Evolutionary conservation across 1,140 invertebrate species (phyloP).

Genomic region (Drosophila ohnishii): DNA sequence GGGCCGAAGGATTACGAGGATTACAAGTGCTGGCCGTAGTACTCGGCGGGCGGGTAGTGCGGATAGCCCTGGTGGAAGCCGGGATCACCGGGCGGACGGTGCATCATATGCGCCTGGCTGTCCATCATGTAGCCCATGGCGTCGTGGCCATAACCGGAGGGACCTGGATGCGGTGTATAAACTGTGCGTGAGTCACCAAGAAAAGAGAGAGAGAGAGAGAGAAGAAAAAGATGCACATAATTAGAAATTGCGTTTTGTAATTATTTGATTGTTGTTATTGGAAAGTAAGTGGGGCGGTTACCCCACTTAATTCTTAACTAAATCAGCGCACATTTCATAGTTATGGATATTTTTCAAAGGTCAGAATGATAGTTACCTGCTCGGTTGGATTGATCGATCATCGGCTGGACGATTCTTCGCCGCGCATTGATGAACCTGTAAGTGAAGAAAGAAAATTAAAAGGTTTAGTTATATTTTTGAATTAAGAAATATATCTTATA

Average conservation of each 20-base stretch:
- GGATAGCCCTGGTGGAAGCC: constrained; percentile 95
- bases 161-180: constrained; percentile 94
- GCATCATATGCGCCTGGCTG: constrained; percentile 96
- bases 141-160: constrained; percentile 97
- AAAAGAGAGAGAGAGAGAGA: constrained; percentile 12
- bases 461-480: constrained; percentile 20
- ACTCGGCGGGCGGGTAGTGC: constrained; percentile 94
- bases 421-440: constrained; percentile 99
- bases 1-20: constrained; percentile 60
- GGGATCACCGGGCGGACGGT: constrained; percentile 94
- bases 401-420: constrained; percentile 98
- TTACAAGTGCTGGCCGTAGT: constrained; percentile 95
- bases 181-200: constrained; percentile 84
- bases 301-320: constrained; percentile 50
- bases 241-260: constrained; percentile 68
- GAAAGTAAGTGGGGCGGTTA: constrained; percentile 26
- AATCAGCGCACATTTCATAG: constrained; percentile 67
- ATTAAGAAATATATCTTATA: neutral
- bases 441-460: constrained; percentile 69
- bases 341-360: constrained; percentile 70
- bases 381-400: constrained; percentile 99
- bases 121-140: constrained; percentile 99
- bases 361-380: constrained; percentile 89
- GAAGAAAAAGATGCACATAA: constrained; percentile 84
- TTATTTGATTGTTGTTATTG: constrained; percentile 13